Evolutionary conservation across 2,113 vertebrate species (phyloP).

Genomic region (Rhineura floridana): DNA sequence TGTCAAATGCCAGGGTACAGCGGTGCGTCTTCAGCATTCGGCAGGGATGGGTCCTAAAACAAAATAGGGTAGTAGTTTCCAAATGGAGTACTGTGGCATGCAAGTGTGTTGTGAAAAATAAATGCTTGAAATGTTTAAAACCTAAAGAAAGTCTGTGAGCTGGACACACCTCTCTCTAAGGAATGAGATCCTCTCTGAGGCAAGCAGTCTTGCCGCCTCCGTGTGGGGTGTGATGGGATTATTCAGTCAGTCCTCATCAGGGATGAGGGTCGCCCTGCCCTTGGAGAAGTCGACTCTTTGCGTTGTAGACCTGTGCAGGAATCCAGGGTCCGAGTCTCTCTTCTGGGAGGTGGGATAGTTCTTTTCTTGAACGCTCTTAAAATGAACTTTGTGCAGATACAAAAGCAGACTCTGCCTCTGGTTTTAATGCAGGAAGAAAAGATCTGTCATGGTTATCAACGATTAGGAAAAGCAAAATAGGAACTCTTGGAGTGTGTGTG

Average conservation of each 20-base stretch:
- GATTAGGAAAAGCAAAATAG: neutral
- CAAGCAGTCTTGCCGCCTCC: too few species aligned
- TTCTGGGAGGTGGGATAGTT: neutral
- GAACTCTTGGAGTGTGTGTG: neutral
- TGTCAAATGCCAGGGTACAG: too few species aligned
- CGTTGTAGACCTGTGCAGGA: neutral
- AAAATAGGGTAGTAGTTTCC: too few species aligned
- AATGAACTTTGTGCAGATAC: neutral
- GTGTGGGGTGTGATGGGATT: neutral
- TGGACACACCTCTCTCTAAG: too few species aligned
- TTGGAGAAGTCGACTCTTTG: neutral
- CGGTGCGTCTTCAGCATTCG: too few species aligned
- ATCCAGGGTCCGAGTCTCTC: neutral
- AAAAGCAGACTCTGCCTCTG: neutral
- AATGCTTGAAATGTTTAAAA: too few species aligned
- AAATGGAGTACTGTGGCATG: too few species aligned
- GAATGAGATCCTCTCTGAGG: too few species aligned
- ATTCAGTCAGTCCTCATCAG: too few species aligned
- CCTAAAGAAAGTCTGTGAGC: too few species aligned
- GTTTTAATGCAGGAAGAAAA: neutral
- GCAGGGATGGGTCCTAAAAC: too few species aligned
- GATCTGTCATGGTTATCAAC: neutral
- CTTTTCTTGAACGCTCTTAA: neutral
- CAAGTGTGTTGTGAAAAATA: too few species aligned
- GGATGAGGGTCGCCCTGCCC: neutral